These are phyloP conservation scores for Drosophila hawaiiensis DNA, from an alignment of 2,888 invertebrate genomes.

Conservation along the genomic window DNA sequence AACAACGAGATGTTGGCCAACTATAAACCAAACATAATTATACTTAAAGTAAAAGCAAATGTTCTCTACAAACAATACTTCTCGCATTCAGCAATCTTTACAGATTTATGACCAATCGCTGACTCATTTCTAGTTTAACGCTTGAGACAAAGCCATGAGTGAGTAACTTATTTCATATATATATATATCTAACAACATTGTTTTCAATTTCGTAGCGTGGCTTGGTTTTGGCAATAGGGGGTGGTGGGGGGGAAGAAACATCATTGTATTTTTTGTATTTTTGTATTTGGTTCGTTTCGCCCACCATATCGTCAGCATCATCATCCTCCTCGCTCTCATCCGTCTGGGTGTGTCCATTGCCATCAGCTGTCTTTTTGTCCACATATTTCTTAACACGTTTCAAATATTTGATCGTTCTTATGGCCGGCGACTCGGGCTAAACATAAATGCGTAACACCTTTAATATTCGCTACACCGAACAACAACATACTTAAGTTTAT, in stretches of 20 bases:
- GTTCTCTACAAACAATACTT: background rate
- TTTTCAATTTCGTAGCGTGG: background rate
- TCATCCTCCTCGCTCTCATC: slow-evolving; percentile 87
- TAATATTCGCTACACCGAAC: slow-evolving; percentile 1
- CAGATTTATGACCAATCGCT: background rate
- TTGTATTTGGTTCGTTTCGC: slow-evolving; percentile 49
- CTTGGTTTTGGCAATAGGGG: background rate
- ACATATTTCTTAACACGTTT: slow-evolving; percentile 85
- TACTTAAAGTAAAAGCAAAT: background rate
- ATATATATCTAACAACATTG: background rate
- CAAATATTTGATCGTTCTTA: slow-evolving; percentile 85
- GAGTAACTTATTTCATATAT: background rate
- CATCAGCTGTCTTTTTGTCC: slow-evolving; percentile 84
- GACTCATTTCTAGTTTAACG: background rate
- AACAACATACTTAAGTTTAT: background rate
- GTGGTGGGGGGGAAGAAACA: background rate
- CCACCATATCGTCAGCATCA: slow-evolving; percentile 91
- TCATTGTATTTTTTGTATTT: background rate
- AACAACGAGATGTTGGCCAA: background rate
- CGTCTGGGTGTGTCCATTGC: slow-evolving; percentile 73
- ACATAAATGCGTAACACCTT: slow-evolving; percentile 21
- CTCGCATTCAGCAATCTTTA: background rate
- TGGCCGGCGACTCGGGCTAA: slow-evolving; percentile 84
- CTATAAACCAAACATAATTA: background rate
- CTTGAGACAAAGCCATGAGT: background rate